Percentiles rank a stretch among this genome's conserved stretches.
Evolutionary conservation across 2,113 vertebrate genomes (phyloP).

Genomic region (Heliornis fulica): DNA sequence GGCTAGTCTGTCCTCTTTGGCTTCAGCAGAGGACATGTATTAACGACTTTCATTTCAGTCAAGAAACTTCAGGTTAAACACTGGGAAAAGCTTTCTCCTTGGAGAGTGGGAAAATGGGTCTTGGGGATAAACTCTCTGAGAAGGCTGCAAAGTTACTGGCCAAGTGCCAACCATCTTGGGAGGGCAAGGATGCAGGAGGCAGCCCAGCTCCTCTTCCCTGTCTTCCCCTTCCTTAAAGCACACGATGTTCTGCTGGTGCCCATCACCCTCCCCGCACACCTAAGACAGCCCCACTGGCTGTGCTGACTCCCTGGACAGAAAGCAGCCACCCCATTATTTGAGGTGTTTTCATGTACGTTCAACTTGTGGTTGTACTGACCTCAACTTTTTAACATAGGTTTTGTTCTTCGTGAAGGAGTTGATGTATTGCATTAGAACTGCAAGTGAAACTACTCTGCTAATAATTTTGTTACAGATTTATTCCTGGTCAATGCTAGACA

Average conservation of each 20-base stretch:
- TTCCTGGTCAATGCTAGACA: not conserved
- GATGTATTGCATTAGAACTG: not conserved
- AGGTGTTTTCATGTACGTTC: not conserved
- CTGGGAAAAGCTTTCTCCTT: not conserved
- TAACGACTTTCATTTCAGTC: not conserved
- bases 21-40: not conserved
- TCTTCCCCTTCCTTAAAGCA: not conserved
- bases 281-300: not conserved
- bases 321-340: not conserved
- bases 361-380: not conserved
- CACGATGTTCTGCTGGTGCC: fast-evolving
- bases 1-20: not conserved
- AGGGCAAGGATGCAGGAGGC: not conserved
- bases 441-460: not conserved
- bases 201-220: not conserved
- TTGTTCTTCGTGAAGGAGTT: not conserved
- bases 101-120: not conserved
- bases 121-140: not conserved
- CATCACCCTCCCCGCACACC: fast-evolving
- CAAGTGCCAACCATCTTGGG: fast-evolving
- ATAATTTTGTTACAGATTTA: not conserved
- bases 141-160: not conserved
- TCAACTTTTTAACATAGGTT: not conserved
- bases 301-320: not conserved
- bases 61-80: not conserved